A percentile compares a stretch with the other conserved stretches of the same genome.
Evolutionary conservation across 2,888 invertebrate genomes (phyloP).

Genomic region (Latheticus oryzae): DNA sequence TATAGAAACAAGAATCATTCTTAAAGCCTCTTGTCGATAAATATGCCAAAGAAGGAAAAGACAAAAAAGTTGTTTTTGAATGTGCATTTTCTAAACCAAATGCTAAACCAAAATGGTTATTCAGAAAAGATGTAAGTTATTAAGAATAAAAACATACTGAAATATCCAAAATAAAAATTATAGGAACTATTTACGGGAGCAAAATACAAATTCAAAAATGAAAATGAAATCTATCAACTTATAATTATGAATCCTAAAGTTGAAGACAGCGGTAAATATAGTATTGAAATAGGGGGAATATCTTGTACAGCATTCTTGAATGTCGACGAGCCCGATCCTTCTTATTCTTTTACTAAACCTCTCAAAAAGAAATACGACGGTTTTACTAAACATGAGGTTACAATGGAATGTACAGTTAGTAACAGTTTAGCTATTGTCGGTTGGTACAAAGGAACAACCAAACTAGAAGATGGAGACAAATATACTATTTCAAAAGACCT

Average conservation of each 20-base stretch:
- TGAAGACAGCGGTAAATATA: constrained; percentile 97
- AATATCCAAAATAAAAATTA: constrained; percentile 13
- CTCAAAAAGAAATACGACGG: constrained; percentile 91
- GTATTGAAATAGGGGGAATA: constrained; percentile 92
- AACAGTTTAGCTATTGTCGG: constrained; percentile 93
- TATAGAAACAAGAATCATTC: constrained; percentile 93
- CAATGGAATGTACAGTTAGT: constrained; percentile 93
- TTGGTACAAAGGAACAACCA: constrained; percentile 89
- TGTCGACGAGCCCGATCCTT: constrained; percentile 96
- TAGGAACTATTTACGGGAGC: constrained; percentile 96
- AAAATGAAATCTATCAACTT: constrained; percentile 90
- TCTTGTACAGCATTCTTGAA: constrained; percentile 91
- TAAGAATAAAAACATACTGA: neutral
- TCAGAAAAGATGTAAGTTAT: constrained; percentile 88
- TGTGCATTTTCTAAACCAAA: constrained; percentile 97
- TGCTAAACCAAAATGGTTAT: constrained; percentile 91
- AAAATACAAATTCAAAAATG: constrained; percentile 95
- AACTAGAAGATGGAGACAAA: constrained; percentile 81
- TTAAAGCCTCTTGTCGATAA: constrained; percentile 94
- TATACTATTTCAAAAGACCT: constrained; percentile 93
- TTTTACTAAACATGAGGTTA: constrained; percentile 89
- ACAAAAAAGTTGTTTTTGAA: constrained; percentile 93
- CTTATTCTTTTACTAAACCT: constrained; percentile 91
- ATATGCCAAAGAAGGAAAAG: constrained; percentile 94
- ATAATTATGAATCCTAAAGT: constrained; percentile 92